Base-by-base conservation (phyloP, 2,113 vertebrate species). In the Cromileptes altivelis region DNA sequence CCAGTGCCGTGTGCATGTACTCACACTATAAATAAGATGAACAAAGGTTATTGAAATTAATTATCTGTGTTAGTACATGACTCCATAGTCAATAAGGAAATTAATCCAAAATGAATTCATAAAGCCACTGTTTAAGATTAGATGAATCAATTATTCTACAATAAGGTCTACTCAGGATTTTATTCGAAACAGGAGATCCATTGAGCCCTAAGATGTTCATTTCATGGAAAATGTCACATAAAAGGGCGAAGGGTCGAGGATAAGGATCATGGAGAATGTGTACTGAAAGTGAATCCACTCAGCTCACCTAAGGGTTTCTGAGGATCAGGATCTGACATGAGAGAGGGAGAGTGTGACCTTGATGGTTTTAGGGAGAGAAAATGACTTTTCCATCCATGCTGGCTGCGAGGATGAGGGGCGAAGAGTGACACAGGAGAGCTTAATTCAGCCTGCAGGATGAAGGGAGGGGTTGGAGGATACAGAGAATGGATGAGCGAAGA, bases 321-420 rank as follows among this genome's bases (percentile, higher is more conserved):
- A 56, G 83, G 83, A 88, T 86, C 78, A 78, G 79, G 64, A 64
- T 83, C 68, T 78, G 81, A 85, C 87, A 78, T n/a, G 14, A 73
- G 52, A 79, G 30, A 69, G 65, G 78, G 55, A 23, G 61, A 62
- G 61, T 11, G 33, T 68, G 78, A 82, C 79, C 85, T 80, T 86
- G 64, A 61, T 70, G 84, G 58, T 82, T 85, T 86, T 56, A 61
- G 70, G 86, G 70, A 27, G 68, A 84, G 77, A 75, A 82, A 85
- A 86, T 81, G 75, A 82, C 75, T 86, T 88, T 78, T 77, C 42
- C 45, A 74, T 85, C 76, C 79, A 11, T 2, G 42, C 33, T 12
- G 67, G 42, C 67, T 78, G 65, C 30, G 60, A 85, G 63, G 67
- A 76, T 55, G 75, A 78, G 42, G 47, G 42, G 19, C 15, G 53